Base-by-base conservation (phyloP, 2,888 invertebrate species). In the Ormia ochracea region DNA sequence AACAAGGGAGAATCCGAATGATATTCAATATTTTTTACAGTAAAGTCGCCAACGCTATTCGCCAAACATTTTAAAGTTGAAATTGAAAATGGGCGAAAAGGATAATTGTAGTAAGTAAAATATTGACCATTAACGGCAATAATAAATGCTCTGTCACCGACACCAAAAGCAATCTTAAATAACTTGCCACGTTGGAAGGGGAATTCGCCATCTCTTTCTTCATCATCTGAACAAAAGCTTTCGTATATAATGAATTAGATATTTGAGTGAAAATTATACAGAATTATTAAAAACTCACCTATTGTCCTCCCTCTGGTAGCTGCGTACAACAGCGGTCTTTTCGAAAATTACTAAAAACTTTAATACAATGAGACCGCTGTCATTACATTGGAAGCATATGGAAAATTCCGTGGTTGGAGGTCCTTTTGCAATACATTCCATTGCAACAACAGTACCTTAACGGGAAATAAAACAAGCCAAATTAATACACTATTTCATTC, bases 91-190 rank as follows among this genome's bases (percentile, higher is more conserved):
- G 84, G 84, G 14, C 85, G 86, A 10, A 87, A 82, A 0, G 90
- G 90, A 76, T 87, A 90, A 65, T 89, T 89, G 73, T 88, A 89
- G 50, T 90, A 90, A 17, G 89, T 90, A 33, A 87, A 90, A 58
- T 88, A 89, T 83, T 87, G 88, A 0, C 90, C 89, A 84, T 89
- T 89, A 19, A 89, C 88, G 10, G 89, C 90, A 31, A 89, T 87
- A 2, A 89, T 83, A 48, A 89, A 87, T 9, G 90, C 86, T 21
- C 88, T 87, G 81, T 89, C 89, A 6, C 89, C 88, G 36, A 88
- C 84, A 6, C 89, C 89, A 38, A 89, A 89, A 2, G 89, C 89
- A 33, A 89, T 88, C 82, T 88, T 89, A 33, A 89, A 89, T 4
- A 88, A 83, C 59, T 88, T 89, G 14, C 90, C 90, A 2, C 90